These are phyloP conservation scores for Chionodraco myersi DNA, from an alignment of 2,113 vertebrate species.

Conservation along the genomic window DNA sequence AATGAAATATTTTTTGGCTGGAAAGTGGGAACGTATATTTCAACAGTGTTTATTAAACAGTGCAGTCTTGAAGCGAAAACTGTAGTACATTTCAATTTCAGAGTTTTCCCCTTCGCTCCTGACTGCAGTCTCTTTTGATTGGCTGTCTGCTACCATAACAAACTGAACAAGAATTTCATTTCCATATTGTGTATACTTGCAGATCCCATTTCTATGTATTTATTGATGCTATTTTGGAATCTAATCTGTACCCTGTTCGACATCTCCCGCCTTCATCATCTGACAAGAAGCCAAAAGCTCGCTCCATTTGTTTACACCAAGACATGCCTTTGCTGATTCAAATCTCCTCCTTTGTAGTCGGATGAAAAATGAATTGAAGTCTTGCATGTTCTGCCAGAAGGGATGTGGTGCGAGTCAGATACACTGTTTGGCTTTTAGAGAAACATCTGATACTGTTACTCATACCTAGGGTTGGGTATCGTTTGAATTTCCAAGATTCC, in stretches of 20 bases:
- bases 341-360: constrained; percentile 24
- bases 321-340: constrained; percentile 38
- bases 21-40: constrained; percentile 35
- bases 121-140: constrained; percentile 33
- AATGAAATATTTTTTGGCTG: constrained; percentile 57
- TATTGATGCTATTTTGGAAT: neutral
- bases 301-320: constrained; percentile 23
- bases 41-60: constrained; percentile 52
- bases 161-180: constrained; percentile 27
- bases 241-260: neutral
- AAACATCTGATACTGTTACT: constrained; percentile 3
- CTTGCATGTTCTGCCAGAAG: constrained; percentile 19
- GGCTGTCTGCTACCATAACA: constrained; percentile 38
- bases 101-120: constrained; percentile 39
- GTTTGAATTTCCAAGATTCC: too few species aligned
- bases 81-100: constrained; percentile 53
- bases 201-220: constrained; percentile 16
- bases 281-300: constrained; percentile 18
- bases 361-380: constrained; percentile 37
- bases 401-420: constrained; percentile 14
- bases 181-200: too few species aligned
- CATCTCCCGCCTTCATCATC: constrained; percentile 9
- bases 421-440: constrained; percentile 6
- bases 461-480: too few species aligned
- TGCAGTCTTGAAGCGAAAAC: constrained; percentile 42